Evolutionary conservation across 2,888 invertebrate genomes (phyloP).

Genomic region (Eubasilissa splendida): DNA sequence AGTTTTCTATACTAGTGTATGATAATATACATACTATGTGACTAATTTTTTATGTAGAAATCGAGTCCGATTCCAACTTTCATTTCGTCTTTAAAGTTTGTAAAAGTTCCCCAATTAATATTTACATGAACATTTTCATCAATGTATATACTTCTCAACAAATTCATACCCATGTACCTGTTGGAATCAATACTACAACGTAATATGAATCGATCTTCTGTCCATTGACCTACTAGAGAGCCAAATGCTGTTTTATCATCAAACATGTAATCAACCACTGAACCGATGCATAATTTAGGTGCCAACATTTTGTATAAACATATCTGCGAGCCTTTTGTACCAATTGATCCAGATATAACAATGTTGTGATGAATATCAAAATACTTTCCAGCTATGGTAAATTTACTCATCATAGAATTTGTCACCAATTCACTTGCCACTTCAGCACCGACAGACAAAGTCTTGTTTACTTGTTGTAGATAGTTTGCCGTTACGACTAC

Average conservation of each 20-base stretch:
- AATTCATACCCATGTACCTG: constrained; percentile 41
- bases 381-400: constrained; percentile 48
- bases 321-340: constrained; percentile 45
- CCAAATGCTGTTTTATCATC: constrained; percentile 39
- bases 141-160: constrained; percentile 39
- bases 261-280: constrained; percentile 49
- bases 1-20: too few relatives aligned
- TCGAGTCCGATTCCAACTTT: constrained; percentile 54
- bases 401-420: constrained; percentile 24
- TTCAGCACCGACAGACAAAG: constrained; percentile 47
- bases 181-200: constrained; percentile 45
- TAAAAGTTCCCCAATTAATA: constrained; percentile 44
- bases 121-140: constrained; percentile 44
- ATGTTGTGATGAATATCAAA: constrained; percentile 27
- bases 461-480: constrained; percentile 47
- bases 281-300: constrained; percentile 43
- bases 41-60: constrained; percentile 38
- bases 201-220: constrained; percentile 43
- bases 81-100: constrained; percentile 43
- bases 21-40: too few relatives aligned
- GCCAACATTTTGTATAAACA: constrained; percentile 46
- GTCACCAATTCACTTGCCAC: constrained; percentile 33
- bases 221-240: constrained; percentile 49
- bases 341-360: constrained; percentile 45
- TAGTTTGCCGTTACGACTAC: constrained; percentile 46